A percentile compares a stretch with the other conserved stretches of the same genome.
Evolutionary conservation across 2,888 invertebrate genomes (phyloP).

Genomic region (Erannis defoliaria): DNA sequence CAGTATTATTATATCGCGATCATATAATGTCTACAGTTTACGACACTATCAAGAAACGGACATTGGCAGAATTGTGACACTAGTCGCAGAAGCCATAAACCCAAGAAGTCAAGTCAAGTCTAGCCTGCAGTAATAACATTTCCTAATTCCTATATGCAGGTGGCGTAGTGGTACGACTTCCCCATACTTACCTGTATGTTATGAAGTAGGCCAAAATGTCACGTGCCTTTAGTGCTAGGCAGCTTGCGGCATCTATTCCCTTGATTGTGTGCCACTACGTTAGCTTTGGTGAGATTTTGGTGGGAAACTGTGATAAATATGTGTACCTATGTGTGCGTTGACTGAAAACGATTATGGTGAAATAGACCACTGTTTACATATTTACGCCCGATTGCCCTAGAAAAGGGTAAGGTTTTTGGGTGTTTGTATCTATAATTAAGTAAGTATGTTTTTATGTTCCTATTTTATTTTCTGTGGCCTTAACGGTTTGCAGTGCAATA

Average conservation of each 20-base stretch:
- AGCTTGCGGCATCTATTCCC: not conserved
- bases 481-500: too few species aligned
- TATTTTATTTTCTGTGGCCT: not conserved
- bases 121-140: too few species aligned
- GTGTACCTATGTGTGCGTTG: constrained; percentile 2
- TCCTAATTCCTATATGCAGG: too few species aligned
- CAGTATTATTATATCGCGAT: too few species aligned
- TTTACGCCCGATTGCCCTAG: not conserved
- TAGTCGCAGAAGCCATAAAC: too few species aligned
- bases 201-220: too few species aligned
- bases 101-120: too few species aligned
- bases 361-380: not conserved
- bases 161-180: too few species aligned
- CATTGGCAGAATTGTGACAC: too few species aligned
- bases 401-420: not conserved
- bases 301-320: constrained; percentile 33
- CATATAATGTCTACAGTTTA: too few species aligned
- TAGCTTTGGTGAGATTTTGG: constrained; percentile 15
- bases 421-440: not conserved
- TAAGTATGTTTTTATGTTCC: not conserved
- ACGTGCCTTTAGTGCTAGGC: not conserved
- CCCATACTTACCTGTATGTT: too few species aligned
- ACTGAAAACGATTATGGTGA: constrained; percentile 2
- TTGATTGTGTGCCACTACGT: not conserved
- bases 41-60: too few species aligned